Conservation (phyloP, 92 coral and sea anemone genomes). For the Palythoa grandis region DNA sequence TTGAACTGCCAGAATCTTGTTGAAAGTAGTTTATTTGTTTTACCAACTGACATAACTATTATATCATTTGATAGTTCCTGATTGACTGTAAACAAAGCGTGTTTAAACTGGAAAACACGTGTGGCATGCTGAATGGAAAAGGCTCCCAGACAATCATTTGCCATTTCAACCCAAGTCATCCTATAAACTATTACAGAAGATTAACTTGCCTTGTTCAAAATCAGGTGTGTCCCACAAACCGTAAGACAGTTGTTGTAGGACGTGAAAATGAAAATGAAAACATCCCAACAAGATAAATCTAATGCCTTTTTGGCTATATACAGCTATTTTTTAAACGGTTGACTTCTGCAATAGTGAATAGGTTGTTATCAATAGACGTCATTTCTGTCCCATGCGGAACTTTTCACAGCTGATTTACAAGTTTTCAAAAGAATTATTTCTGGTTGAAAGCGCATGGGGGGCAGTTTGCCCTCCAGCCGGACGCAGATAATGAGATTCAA, state of each 20-base stretch:
- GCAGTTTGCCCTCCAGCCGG: too few relatives aligned
- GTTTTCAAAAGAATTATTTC: too few relatives aligned
- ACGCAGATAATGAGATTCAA: too few relatives aligned
- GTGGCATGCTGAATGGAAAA: slow-evolving; percentile 81
- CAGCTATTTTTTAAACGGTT: too few relatives aligned
- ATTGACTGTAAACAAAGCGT: slow-evolving; percentile 92
- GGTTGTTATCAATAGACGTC: too few relatives aligned
- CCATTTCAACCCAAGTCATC: slow-evolving; percentile 74
- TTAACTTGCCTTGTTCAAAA: slow-evolving; percentile 89
- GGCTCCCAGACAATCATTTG: slow-evolving; percentile 70
- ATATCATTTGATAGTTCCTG: slow-evolving; percentile 66
- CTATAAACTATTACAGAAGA: slow-evolving; percentile 90
- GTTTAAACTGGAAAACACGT: slow-evolving; percentile 74
- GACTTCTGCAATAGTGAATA: too few relatives aligned
- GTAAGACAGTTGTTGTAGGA: not conserved
- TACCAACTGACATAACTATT: not conserved
- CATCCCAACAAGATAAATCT: not conserved
- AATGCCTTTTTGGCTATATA: too few relatives aligned
- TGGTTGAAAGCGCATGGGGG: too few relatives aligned
- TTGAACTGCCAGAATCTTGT: too few relatives aligned
- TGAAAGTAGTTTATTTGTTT: not conserved
- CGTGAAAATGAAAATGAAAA: not conserved
- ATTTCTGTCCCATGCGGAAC: too few relatives aligned
- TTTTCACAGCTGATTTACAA: too few relatives aligned
- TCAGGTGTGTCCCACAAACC: slow-evolving; percentile 62